These are phyloP conservation scores for Gallinago undulata DNA, from an alignment of 2,113 vertebrate species.

Conservation along the genomic window DNA sequence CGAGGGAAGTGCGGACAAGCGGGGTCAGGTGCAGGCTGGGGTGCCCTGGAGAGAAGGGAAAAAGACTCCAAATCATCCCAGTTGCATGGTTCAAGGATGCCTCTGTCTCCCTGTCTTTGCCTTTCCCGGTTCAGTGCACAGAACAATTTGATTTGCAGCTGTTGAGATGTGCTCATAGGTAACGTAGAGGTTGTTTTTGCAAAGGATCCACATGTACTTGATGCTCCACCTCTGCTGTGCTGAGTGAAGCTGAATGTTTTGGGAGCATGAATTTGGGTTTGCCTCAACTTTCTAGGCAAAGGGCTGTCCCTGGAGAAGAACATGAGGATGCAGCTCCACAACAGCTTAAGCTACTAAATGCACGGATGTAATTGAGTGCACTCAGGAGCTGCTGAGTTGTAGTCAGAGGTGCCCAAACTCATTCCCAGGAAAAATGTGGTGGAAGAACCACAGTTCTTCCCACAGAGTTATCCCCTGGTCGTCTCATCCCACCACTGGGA, in stretches of 20 bases:
- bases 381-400: background rate
- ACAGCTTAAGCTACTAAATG: background rate
- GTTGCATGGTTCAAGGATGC: background rate
- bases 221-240: background rate
- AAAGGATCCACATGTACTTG: background rate
- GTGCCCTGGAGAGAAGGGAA: too few species aligned
- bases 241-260: background rate
- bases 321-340: background rate
- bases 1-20: background rate
- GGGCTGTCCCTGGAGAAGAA: background rate
- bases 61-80: background rate
- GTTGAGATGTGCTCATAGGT: background rate
- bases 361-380: rapidly evolving
- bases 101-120: background rate
- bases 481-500: background rate
- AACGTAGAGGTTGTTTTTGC: background rate
- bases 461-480: background rate
- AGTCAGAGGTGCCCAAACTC: background rate
- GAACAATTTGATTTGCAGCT: background rate
- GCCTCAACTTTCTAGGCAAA: background rate
- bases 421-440: background rate
- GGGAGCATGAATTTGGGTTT: background rate
- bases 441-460: background rate
- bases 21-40: background rate
- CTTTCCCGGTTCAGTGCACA: background rate